Percentiles rank a stretch among this genome's conserved stretches.
Evolutionary conservation across 1,140 invertebrate genomes (phyloP).

Genomic region (Drosophila pandora): DNA sequence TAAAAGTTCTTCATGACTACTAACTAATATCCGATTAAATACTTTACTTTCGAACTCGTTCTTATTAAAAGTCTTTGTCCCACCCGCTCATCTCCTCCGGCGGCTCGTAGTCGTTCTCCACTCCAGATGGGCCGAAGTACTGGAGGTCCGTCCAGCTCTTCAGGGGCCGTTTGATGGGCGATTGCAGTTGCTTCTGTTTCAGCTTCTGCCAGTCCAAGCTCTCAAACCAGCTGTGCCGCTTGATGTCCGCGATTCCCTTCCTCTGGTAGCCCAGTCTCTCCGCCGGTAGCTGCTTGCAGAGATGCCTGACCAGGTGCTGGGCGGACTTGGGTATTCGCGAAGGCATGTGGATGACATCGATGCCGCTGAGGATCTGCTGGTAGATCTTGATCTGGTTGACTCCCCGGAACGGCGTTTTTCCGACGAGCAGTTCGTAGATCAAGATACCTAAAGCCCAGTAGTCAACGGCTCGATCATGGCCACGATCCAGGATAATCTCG

Average conservation of each 20-base stretch:
- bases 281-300: conserved; percentile 94
- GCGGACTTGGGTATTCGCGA: conserved; percentile 91
- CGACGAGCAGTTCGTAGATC: conserved; percentile 95
- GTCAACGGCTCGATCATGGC: conserved; percentile 96
- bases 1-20: background rate
- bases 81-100: conserved; percentile 89
- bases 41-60: background rate
- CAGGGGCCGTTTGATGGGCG: conserved; percentile 91
- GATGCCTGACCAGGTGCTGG: conserved; percentile 92
- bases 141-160: conserved; percentile 86
- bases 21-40: conserved; percentile 20
- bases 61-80: conserved; percentile 87
- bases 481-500: conserved; percentile 97
- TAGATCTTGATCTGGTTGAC: conserved; percentile 98
- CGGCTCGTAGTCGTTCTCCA: conserved; percentile 85
- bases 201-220: conserved; percentile 97
- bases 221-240: conserved; percentile 97
- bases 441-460: conserved; percentile 98
- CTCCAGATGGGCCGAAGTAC: conserved; percentile 89
- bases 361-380: conserved; percentile 94
- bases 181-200: conserved; percentile 87
- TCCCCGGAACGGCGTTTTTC: conserved; percentile 97
- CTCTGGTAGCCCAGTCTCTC: conserved; percentile 97
- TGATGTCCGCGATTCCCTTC: conserved; percentile 95
- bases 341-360: conserved; percentile 95